Conservation (phyloP, 92 coral and sea anemone genomes). For the Porites cylindrica region DNA sequence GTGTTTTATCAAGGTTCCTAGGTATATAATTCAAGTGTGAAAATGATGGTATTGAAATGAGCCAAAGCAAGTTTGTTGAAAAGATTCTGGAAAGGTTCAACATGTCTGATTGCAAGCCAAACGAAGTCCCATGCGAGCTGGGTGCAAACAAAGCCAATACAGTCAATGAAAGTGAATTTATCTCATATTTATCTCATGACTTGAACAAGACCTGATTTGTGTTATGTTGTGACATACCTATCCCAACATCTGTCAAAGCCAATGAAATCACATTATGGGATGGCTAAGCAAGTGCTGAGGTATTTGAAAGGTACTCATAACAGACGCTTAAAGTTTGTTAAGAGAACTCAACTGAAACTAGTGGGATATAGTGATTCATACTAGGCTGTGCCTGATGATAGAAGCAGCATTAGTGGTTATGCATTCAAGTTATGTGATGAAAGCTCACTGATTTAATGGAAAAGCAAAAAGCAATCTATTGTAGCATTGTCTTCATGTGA, state of each 20-base stretch:
- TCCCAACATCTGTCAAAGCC: constrained; percentile 51
- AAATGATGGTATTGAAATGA: constrained; percentile 22
- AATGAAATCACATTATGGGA: constrained; percentile 25
- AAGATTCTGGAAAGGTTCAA: constrained; percentile 39
- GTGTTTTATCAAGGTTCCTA: constrained; percentile 49
- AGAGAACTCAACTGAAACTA: constrained; percentile 4
- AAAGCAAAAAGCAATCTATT: too few relatives aligned
- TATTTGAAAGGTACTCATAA: constrained; percentile 45
- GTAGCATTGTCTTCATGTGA: too few relatives aligned
- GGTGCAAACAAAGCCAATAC: constrained; percentile 28
- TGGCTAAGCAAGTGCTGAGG: constrained; percentile 55
- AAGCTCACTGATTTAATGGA: too few relatives aligned
- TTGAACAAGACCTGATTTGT: constrained; percentile 55
- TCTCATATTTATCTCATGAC: constrained; percentile 56
- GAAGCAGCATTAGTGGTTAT: constrained; percentile 39
- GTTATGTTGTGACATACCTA: constrained; percentile 41
- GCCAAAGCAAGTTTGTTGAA: constrained; percentile 46
- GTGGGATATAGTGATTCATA: constrained; percentile 55
- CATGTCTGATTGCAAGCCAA: constrained; percentile 55
- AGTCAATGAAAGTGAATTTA: constrained; percentile 36
- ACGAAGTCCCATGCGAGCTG: constrained; percentile 48
- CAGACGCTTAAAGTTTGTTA: constrained; percentile 33
- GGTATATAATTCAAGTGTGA: constrained; percentile 35
- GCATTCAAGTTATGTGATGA: constrained; percentile 15
- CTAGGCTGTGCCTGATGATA: constrained; percentile 43